Percentiles rank a stretch among this genome's conserved stretches.
These are phyloP conservation scores for Uropetala carovei DNA, from an alignment of 2,888 invertebrate species.

Conservation along the genomic window DNA sequence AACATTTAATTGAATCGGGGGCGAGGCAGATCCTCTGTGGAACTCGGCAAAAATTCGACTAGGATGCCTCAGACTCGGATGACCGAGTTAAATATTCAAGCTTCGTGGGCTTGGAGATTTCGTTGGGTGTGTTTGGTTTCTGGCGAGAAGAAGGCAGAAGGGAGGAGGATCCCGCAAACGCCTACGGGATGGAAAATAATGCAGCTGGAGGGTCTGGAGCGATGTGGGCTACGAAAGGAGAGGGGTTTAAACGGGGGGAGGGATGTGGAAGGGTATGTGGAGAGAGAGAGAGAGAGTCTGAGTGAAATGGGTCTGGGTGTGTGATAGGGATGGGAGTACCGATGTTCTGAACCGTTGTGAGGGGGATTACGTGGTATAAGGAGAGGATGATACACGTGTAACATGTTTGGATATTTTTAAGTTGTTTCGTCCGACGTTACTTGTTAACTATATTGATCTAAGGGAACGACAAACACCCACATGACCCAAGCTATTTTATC, in stretches of 20 bases:
- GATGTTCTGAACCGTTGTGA: no score
- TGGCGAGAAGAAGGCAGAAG: background rate
- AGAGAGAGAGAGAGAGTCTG: background rate
- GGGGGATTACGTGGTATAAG: no score
- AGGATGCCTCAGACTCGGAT: conserved; percentile 2
- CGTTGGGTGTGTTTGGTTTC: conserved; percentile 3
- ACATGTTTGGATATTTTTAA: no score
- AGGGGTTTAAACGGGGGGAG: background rate
- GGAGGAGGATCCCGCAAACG: background rate
- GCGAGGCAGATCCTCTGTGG: background rate
- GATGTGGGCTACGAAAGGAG: background rate
- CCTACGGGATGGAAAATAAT: conserved; percentile 17
- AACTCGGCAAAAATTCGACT: conserved; percentile 39
- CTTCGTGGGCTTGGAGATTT: conserved; percentile 14
- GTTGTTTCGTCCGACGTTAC: no score
- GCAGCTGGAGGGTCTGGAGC: background rate
- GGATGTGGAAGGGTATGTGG: background rate
- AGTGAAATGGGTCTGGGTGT: no score
- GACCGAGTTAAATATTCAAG: conserved; percentile 47
- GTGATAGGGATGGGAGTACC: no score
- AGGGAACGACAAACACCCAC: no score
- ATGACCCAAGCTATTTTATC: no score
- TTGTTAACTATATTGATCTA: no score
- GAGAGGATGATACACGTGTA: no score
- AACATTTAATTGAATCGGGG: background rate